These are phyloP conservation scores for Epirrita christyi DNA, from an alignment of 2,888 invertebrate genomes.

Conservation along the genomic window DNA sequence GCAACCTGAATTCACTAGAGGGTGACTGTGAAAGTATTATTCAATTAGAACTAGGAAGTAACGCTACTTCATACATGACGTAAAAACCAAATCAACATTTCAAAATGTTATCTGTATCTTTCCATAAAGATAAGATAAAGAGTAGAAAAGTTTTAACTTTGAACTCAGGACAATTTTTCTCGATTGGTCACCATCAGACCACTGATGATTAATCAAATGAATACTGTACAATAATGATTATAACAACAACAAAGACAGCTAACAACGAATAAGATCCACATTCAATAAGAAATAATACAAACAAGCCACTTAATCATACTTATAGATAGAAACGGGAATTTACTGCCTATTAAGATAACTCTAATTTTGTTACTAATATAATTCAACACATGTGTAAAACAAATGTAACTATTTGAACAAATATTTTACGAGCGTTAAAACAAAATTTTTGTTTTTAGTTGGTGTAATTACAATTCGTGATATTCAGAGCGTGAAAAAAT, in stretches of 20 bases:
- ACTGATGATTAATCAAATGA: slow-evolving; percentile 2
- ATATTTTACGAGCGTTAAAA: background rate
- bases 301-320: background rate
- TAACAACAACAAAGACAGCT: slow-evolving; percentile 1
- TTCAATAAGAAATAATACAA: slow-evolving; percentile 1
- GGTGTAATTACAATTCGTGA: slow-evolving; percentile 34
- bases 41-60: background rate
- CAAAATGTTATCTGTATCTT: background rate
- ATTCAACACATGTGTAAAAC: background rate
- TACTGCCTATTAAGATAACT: too few species aligned
- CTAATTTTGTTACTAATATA: background rate
- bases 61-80: background rate
- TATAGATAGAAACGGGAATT: too few species aligned
- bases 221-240: slow-evolving; percentile 4
- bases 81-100: too few species aligned
- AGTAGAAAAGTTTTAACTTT: background rate
- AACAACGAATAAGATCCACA: slow-evolving; percentile 1
- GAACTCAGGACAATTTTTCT: background rate
- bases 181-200: background rate
- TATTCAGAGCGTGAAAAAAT: slow-evolving; percentile 72
- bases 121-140: background rate
- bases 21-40: background rate
- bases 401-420: background rate
- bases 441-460: slow-evolving; percentile 5
- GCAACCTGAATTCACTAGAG: background rate